Evolutionary conservation across 2,797 vertebrate genomes (phyloP).

Genomic region (Naso thynnoides): DNA sequence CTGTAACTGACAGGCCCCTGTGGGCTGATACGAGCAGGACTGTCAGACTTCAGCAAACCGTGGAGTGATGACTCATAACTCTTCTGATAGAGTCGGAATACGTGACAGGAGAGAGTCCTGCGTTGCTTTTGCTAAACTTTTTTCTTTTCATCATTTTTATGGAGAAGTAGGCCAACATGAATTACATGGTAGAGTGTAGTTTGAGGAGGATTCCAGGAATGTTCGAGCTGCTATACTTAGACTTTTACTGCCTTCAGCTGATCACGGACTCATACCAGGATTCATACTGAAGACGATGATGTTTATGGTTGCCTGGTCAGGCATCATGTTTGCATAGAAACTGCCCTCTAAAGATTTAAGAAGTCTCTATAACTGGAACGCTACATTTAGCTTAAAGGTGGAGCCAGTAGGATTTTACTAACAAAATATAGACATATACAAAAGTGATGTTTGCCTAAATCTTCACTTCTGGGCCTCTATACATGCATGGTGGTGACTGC

Average conservation of each 20-base stretch:
- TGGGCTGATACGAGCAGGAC: slow-evolving; percentile 19
- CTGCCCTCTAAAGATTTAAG: background rate
- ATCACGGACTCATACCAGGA: background rate
- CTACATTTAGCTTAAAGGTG: no score
- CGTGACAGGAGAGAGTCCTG: background rate
- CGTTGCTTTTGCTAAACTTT: slow-evolving; percentile 14
- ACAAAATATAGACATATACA: no score
- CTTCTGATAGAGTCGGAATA: slow-evolving; percentile 28
- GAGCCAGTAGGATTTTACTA: no score
- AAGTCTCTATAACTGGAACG: background rate
- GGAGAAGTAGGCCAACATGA: background rate
- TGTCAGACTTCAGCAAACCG: slow-evolving; percentile 45
- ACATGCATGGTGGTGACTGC: no score
- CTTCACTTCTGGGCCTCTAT: no score
- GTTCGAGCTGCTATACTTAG: background rate
- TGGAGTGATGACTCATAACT: slow-evolving; percentile 41
- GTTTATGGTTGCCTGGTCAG: background rate
- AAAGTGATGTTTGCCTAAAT: no score
- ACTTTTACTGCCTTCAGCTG: background rate
- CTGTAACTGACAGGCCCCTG: slow-evolving; percentile 32
- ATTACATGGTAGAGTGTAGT: background rate
- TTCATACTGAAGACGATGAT: background rate
- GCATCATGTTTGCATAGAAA: background rate
- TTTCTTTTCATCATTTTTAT: background rate
- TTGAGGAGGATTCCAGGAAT: slow-evolving; percentile 7